Percentiles rank a stretch among this genome's conserved stretches.
phyloP scores from a whole-genome alignment of 2,113 vertebrate genomes.

The Centropus bengalensis region DNA sequence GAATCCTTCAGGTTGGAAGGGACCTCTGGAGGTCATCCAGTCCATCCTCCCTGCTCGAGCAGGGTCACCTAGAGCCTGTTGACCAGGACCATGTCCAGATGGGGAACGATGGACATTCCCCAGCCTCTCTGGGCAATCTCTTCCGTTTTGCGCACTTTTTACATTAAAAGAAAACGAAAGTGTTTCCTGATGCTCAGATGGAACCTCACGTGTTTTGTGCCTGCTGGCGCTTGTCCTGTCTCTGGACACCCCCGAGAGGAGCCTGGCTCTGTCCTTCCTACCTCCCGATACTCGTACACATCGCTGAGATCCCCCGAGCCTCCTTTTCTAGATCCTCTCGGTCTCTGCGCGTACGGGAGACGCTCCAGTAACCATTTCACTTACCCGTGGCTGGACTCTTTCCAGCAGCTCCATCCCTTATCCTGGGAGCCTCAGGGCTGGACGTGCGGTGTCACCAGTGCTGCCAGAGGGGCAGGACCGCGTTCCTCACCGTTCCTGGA shows the following conservation, averaged over 20 bases:
- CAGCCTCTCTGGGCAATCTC: neutral
- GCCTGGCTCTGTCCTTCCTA: neutral
- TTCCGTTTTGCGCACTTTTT: neutral
- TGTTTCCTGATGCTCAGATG: neutral
- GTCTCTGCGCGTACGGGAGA: neutral
- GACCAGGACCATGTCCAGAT: neutral
- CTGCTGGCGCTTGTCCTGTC: neutral
- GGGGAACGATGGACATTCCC: slow-evolving; percentile 6
- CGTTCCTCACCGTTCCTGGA: neutral
- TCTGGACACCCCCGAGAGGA: neutral
- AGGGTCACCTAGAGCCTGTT: slow-evolving; percentile 1
- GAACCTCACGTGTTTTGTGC: neutral
- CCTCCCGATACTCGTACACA: neutral
- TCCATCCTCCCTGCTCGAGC: neutral
- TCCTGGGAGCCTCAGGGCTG: neutral
- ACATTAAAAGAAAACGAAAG: neutral
- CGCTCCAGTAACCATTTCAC: neutral
- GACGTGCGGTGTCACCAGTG: neutral
- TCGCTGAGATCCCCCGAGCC: neutral
- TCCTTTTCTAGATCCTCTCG: neutral
- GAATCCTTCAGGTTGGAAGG: slow-evolving; percentile 47
- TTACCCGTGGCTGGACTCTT: neutral
- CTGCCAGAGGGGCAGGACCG: neutral
- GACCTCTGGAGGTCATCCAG: slow-evolving; percentile 13
- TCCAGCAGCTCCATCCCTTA: neutral